Evolutionary conservation across 2,113 vertebrate genomes (phyloP).

Genomic region (Paracyprichromis sp.): DNA sequence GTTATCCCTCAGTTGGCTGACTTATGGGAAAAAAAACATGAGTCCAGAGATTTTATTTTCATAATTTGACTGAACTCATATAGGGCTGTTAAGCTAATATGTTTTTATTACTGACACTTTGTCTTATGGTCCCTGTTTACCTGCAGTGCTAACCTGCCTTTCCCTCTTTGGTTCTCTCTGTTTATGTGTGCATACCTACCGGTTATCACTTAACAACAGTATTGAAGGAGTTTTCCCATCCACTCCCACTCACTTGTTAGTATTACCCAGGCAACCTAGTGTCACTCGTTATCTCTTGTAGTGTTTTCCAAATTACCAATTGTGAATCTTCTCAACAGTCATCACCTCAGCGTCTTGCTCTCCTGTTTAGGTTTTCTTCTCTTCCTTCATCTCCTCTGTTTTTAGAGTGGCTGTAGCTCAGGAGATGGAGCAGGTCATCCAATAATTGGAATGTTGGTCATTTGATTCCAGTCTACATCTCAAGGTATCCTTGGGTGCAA

Average conservation of each 20-base stretch:
- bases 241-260: background rate
- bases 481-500: background rate
- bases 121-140: background rate
- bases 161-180: background rate
- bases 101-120: background rate
- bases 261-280: background rate
- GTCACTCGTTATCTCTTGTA: background rate
- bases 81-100: background rate
- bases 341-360: background rate
- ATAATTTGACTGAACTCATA: background rate
- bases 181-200: background rate
- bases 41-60: background rate
- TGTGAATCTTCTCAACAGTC: background rate
- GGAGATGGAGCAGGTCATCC: background rate
- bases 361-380: background rate
- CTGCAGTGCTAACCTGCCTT: background rate
- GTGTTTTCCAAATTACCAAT: background rate
- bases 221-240: background rate
- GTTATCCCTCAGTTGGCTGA: background rate
- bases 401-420: background rate
- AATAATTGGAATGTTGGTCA: background rate
- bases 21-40: fast-evolving
- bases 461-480: background rate
- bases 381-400: background rate
- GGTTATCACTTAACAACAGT: background rate